Percentiles rank a stretch among this genome's conserved stretches.
phyloP scores from a whole-genome alignment of 2,888 invertebrate genomes.

The Phengaris arion region DNA sequence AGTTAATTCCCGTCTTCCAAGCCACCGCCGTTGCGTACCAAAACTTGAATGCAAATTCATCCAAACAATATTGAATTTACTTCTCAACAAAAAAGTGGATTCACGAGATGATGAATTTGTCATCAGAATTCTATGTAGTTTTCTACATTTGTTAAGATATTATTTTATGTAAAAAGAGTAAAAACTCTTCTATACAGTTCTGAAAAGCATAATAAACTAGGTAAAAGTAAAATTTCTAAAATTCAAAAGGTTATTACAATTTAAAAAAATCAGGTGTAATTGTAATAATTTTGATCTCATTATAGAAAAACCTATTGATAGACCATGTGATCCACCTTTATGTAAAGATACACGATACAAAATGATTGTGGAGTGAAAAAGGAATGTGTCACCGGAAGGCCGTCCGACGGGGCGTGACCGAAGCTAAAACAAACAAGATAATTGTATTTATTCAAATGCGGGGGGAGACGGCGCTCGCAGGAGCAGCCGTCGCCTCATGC shows the following conservation, averaged over 20 bases:
- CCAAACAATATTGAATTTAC: conserved; percentile 70
- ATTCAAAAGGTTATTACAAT: too few relatives aligned
- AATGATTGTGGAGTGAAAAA: conserved; percentile 28
- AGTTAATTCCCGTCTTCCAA: conserved; percentile 61
- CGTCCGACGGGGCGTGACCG: conserved; percentile 58
- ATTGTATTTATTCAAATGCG: conserved; percentile 79
- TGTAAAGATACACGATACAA: neutral
- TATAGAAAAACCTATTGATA: conserved; percentile 2
- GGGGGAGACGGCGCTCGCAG: conserved; percentile 47
- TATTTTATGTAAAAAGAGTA: neutral
- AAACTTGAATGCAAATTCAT: conserved; percentile 58
- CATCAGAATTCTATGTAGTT: neutral
- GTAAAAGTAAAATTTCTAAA: too few relatives aligned
- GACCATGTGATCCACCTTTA: neutral
- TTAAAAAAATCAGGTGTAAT: too few relatives aligned
- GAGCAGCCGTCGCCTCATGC: conserved; percentile 72
- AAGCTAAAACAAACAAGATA: conserved; percentile 77
- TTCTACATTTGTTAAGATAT: neutral
- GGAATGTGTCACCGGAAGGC: conserved; percentile 59
- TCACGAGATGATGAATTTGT: neutral
- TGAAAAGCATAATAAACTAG: too few relatives aligned
- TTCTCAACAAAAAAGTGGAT: conserved; percentile 10
- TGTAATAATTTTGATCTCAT: neutral
- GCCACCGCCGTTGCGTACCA: conserved; percentile 46
- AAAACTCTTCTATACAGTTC: too few relatives aligned